Percentiles rank a stretch among this genome's conserved stretches.
Conservation (phyloP, 2,113 vertebrate genomes). For the Atrichornis clamosus region DNA sequence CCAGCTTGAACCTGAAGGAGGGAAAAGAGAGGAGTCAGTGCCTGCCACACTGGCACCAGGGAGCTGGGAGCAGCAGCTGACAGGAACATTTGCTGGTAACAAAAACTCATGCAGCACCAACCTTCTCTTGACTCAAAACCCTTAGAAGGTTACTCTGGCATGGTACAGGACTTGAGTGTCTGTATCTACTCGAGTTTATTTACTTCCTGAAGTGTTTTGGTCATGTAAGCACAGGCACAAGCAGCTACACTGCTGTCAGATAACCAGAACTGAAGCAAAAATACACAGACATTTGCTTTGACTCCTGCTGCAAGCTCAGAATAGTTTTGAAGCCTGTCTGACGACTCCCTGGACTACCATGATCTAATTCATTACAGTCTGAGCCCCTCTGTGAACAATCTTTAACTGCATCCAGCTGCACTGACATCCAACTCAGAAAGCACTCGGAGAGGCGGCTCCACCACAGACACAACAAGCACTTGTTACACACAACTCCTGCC, state of each 20-base stretch:
- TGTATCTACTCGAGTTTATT: not conserved
- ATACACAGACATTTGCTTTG: not conserved
- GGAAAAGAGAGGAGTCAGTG: not conserved
- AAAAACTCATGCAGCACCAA: fast-evolving
- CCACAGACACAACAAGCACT: not conserved
- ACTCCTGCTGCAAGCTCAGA: not conserved
- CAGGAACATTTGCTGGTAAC: not conserved
- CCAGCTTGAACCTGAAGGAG: conserved; percentile 88
- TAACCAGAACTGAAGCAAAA: not conserved
- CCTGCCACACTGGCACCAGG: not conserved
- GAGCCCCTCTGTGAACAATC: not conserved
- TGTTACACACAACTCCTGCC: fast-evolving
- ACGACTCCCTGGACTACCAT: not conserved
- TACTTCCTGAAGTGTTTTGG: not conserved
- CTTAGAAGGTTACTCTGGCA: not conserved
- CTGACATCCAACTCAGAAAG: not conserved
- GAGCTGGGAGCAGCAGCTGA: not conserved
- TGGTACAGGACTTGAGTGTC: not conserved
- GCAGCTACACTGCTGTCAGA: not conserved
- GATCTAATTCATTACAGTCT: not conserved
- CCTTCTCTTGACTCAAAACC: not conserved
- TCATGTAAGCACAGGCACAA: not conserved
- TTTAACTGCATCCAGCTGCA: not conserved
- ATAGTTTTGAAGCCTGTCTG: not conserved
- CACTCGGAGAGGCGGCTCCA: fast-evolving